These are phyloP conservation scores for Sicus ferrugineus DNA, from an alignment of 2,888 invertebrate genomes.

Conservation along the genomic window DNA sequence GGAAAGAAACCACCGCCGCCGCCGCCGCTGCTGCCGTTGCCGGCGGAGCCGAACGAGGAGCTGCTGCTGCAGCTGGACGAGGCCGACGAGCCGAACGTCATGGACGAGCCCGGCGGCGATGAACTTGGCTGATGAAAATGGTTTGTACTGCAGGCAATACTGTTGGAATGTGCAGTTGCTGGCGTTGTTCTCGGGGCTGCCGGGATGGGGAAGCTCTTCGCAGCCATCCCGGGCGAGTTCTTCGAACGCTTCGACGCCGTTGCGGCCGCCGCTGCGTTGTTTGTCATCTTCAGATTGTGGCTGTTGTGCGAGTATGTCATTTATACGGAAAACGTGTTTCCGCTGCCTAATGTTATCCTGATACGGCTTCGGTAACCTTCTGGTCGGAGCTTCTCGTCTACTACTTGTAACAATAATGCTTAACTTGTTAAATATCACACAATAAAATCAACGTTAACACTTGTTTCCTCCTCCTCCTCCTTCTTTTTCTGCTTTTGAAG, in stretches of 20 bases:
- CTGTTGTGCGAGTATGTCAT: constrained; percentile 66
- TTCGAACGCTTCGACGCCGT: constrained; percentile 58
- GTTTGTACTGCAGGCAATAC: constrained; percentile 65
- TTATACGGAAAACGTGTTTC: constrained; percentile 44
- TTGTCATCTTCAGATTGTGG: constrained; percentile 62
- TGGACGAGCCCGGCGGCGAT: constrained; percentile 51
- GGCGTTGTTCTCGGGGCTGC: constrained; percentile 48
- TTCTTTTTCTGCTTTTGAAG: constrained; percentile 30
- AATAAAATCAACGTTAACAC: constrained; percentile 60
- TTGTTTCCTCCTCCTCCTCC: constrained; percentile 4
- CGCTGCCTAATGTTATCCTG: too few species aligned
- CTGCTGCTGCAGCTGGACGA: constrained; percentile 44
- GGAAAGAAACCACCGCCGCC: constrained; percentile 49
- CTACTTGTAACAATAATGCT: constrained; percentile 60
- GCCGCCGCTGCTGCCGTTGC: constrained; percentile 43
- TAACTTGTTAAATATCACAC: constrained; percentile 64
- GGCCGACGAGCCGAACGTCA: constrained; percentile 50
- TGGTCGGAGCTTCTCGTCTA: constrained; percentile 34
- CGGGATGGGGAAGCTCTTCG: constrained; percentile 37
- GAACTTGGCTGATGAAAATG: constrained; percentile 48
- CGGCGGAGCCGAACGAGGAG: constrained; percentile 47
- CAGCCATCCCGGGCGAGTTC: constrained; percentile 46
- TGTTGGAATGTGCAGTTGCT: constrained; percentile 63
- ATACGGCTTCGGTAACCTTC: constrained; percentile 28
- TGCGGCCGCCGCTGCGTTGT: constrained; percentile 52